Base-by-base conservation (phyloP, 2,888 invertebrate species). In the Pelosia muscerda region DNA sequence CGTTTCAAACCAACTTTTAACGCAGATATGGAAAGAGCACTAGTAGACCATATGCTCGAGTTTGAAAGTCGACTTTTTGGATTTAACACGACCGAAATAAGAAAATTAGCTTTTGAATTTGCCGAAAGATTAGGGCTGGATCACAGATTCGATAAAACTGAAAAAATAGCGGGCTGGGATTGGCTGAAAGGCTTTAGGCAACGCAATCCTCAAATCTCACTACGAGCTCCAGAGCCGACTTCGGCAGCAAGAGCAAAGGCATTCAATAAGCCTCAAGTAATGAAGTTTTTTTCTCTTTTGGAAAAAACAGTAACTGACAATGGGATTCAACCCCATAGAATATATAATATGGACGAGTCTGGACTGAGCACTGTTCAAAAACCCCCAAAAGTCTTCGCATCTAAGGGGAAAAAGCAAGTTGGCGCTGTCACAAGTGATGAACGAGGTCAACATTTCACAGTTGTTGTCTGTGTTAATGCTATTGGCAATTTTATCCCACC, bases 221-320 rank as follows among this genome's bases (percentile, higher is more conserved):
- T 69, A 15, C 61, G 75, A 58, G 62, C 58, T 56, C 71, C 73
- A 38, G 73, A 69, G 57, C 64, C 73, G 38, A 73, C 71, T 3
- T 71, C 73, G 38, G 71, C 69, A 38, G 73, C 69, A 49, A 71
- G 73, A 68, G 70, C 68, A 53, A 63, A 34, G 58, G 66, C 49
- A 25, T 74, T 71, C 56, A 74, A 69, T 57, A 66, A 63, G 58
- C 62, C 64, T 25, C 71, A 71, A 58, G 68, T 71, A 31, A 13
- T 38, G 34, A 66, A 34, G 57, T 75, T 71, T 62, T 70, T 61
- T 56, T 28, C 28, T 23, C 55, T 34, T 57, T 63, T 75, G 58
- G 31, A 67, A 60, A 63, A 53, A 56, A 64, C 31, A 26, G 69
- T 65, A 66, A n/a, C 53, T 22, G 23, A 60, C 6, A 23, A 25